Base-by-base conservation (phyloP, 2,888 invertebrate genomes). In the Eristalis arbustorum region DNA sequence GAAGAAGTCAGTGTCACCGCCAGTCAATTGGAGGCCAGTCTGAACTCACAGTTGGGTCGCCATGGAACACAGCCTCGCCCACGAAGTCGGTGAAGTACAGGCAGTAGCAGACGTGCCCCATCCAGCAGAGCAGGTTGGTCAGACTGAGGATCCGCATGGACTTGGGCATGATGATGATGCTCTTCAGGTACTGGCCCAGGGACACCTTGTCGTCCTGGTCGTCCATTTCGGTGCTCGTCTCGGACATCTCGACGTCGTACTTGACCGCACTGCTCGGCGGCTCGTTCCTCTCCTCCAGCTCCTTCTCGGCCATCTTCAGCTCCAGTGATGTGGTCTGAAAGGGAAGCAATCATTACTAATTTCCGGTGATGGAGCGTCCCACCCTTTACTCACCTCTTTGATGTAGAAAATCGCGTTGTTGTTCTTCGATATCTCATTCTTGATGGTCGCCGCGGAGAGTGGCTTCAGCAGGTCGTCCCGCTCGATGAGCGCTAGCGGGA, bases 21-120 rank as follows among this genome's bases (percentile, higher is more conserved):
- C 18, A 13, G 23, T n/a, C 14, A 1, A 63, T 18, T 37, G 13
- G 13, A 5, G 1, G 14, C 14, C 18, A 34, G 4, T 49, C 22
- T 6, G 1, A 31, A 89, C 90, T 89, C 88, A 93, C 93, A 84
- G 90, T 90, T 14, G 94, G 94, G 90, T 94, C 93, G 0, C 95
- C 95, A 10, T 92, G 91, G 89, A 94, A 95, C 1, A 95, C 94
- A 0, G 94, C 93, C 90, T 95, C 95, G 0, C 95, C 95, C 1
- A 95, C 95, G 90, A 95, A 95, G 91, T 95, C 95, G 0, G 95
- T 95, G 90, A 95, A 95, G 90, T 95, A 95, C 11, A 95, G 91
- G 0, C 95, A 95, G 89, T 95, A 95, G 89, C 95, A 95, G n/a
- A 95, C 94, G 80, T 95, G 93, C 0, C 94, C 94, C 95, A 95